phyloP scores from a whole-genome alignment of 2,888 invertebrate species.

The Sepiola atlantica region DNA sequence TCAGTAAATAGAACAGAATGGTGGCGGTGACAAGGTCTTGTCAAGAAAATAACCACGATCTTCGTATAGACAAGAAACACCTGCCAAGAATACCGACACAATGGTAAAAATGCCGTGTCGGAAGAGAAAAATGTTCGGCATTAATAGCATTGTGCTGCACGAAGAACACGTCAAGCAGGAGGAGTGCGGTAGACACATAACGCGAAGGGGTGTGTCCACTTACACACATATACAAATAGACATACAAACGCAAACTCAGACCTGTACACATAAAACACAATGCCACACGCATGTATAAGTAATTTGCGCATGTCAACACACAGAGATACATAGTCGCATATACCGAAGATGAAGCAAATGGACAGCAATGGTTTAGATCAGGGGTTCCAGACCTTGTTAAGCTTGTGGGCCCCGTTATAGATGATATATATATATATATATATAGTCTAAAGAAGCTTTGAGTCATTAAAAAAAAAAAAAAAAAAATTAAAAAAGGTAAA shows the following conservation, averaged over 20 bases:
- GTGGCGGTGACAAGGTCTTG: constrained; percentile 32
- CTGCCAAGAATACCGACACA: not conserved
- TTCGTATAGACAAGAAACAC: constrained; percentile 15
- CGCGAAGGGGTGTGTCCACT: not conserved
- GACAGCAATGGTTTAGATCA: too few relatives aligned
- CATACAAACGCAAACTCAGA: not conserved
- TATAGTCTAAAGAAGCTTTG: too few relatives aligned
- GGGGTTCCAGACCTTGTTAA: too few relatives aligned
- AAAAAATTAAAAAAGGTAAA: too few relatives aligned
- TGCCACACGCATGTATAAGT: not conserved
- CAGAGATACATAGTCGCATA: not conserved
- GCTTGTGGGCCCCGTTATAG: too few relatives aligned
- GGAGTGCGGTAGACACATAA: not conserved
- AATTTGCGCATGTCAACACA: not conserved
- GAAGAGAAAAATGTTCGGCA: not conserved
- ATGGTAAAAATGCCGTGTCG: constrained; percentile 32
- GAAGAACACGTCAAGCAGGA: not conserved
- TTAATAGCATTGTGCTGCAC: not conserved
- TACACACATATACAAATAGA: not conserved
- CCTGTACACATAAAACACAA: too few relatives aligned
- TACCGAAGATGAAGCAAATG: not conserved
- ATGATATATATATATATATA: too few relatives aligned
- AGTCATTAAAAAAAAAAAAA: too few relatives aligned
- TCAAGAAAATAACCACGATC: constrained; percentile 32
- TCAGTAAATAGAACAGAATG: not conserved